These are phyloP conservation scores for Phytoseiulus persimilis DNA, from an alignment of 2,888 invertebrate species.

Conservation along the genomic window DNA sequence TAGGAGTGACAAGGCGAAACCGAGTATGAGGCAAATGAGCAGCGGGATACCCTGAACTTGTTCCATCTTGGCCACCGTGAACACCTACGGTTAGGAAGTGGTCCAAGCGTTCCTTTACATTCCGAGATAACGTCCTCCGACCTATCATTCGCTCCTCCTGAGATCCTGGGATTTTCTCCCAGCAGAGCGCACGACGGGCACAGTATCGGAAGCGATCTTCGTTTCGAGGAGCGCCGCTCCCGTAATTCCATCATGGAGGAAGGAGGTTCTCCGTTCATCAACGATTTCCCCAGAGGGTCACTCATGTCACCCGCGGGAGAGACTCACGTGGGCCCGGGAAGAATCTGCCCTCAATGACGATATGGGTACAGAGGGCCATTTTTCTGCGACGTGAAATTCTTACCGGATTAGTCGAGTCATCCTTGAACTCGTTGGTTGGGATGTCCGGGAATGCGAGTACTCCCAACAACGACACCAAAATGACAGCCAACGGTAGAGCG, in stretches of 20 bases:
- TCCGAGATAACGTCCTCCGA: too few species aligned
- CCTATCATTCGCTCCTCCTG: too few species aligned
- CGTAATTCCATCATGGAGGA: neutral
- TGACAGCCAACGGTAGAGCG: conserved; percentile 50
- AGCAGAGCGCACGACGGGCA: too few species aligned
- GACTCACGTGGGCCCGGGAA: too few species aligned
- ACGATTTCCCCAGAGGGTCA: too few species aligned
- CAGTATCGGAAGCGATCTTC: too few species aligned
- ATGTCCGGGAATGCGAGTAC: conserved; percentile 34
- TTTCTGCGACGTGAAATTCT: neutral
- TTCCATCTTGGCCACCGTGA: conserved; percentile 48
- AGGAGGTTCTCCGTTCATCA: neutral
- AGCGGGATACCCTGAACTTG: conserved; percentile 49
- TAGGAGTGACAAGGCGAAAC: conserved; percentile 56
- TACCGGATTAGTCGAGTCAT: neutral
- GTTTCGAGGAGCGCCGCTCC: too few species aligned
- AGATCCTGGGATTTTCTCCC: too few species aligned
- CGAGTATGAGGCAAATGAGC: conserved; percentile 53
- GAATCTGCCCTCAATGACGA: too few species aligned
- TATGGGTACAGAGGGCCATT: too few species aligned
- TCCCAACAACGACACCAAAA: conserved; percentile 42
- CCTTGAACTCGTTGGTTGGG: conserved; percentile 8
- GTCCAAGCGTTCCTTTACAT: too few species aligned
- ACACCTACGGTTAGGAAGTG: neutral
- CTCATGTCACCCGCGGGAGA: too few species aligned